Conservation (phyloP, 2,888 invertebrate species). For the Hydrotaea cyrtoneurina region DNA sequence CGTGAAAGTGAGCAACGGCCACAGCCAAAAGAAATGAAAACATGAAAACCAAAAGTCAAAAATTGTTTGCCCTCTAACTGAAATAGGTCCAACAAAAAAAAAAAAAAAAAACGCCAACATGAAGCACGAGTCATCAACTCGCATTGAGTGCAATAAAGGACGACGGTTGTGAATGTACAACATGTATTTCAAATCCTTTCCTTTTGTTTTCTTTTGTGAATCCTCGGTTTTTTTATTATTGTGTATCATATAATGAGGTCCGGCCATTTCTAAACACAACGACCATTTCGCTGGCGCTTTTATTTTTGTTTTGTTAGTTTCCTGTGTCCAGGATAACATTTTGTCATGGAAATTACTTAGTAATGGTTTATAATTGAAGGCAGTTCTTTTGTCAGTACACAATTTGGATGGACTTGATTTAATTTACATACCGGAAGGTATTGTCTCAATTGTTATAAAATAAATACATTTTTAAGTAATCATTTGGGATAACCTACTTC, state of each 20-base stretch:
- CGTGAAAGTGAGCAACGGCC: slow-evolving; percentile 43
- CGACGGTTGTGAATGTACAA: not conserved
- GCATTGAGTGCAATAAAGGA: not conserved
- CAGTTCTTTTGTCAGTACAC: too few species aligned
- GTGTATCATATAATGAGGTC: slow-evolving; percentile 31
- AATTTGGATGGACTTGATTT: too few species aligned
- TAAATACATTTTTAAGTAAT: too few species aligned
- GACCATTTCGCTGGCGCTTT: not conserved
- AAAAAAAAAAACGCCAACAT: not conserved
- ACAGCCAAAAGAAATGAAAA: not conserved
- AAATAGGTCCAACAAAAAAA: not conserved
- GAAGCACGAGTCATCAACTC: not conserved
- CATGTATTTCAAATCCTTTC: too few species aligned
- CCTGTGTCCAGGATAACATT: not conserved
- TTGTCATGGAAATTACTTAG: not conserved
- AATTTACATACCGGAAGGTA: too few species aligned
- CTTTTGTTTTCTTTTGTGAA: not conserved
- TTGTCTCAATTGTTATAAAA: too few species aligned
- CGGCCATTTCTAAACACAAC: slow-evolving; percentile 4
- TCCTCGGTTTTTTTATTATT: slow-evolving; percentile 23
- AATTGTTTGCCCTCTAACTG: slow-evolving; percentile 17
- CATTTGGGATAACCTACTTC: too few species aligned
- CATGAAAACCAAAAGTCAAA: slow-evolving; percentile 20
- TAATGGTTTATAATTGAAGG: too few species aligned
- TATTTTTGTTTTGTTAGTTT: not conserved